phyloP scores from a whole-genome alignment of 2,797 vertebrate species.

The Schizopygopsis pylzovi region DNA sequence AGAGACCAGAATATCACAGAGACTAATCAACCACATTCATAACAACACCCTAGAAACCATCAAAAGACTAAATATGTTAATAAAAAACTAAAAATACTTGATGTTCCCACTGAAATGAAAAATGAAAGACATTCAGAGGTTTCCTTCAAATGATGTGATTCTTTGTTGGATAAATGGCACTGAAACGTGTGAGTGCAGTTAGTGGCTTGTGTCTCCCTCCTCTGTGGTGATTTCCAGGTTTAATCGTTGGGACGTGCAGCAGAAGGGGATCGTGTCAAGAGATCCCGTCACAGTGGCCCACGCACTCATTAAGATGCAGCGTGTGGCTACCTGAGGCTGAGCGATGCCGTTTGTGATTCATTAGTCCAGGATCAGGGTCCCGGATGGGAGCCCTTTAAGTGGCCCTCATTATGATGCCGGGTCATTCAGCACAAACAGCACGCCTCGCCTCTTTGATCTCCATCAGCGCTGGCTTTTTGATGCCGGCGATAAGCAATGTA shows the following conservation, averaged over 20 bases:
- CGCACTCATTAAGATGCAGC: constrained; percentile 54
- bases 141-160: not conserved
- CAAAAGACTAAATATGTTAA: not conserved
- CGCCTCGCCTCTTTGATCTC: constrained; percentile 46
- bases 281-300: constrained; percentile 13
- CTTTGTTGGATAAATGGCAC: constrained; percentile 43
- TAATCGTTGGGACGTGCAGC: constrained; percentile 30
- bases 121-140: not conserved
- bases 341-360: constrained; percentile 54
- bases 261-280: constrained; percentile 29
- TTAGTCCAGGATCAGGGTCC: constrained; percentile 46
- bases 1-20: not conserved
- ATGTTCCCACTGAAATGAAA: not conserved
- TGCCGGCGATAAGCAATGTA: constrained; percentile 25
- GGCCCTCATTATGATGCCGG: constrained; percentile 58
- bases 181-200: constrained; percentile 32
- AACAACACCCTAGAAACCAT: not conserved
- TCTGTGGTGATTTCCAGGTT: constrained; percentile 11
- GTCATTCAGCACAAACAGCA: constrained; percentile 47
- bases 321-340: constrained; percentile 39
- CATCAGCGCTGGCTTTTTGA: constrained; percentile 31
- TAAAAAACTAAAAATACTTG: not conserved
- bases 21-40: not conserved
- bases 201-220: constrained; percentile 2
- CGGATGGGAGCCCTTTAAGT: constrained; percentile 53